phyloP scores from a whole-genome alignment of 2,888 invertebrate species.

The Entomobrya multifasciata region DNA sequence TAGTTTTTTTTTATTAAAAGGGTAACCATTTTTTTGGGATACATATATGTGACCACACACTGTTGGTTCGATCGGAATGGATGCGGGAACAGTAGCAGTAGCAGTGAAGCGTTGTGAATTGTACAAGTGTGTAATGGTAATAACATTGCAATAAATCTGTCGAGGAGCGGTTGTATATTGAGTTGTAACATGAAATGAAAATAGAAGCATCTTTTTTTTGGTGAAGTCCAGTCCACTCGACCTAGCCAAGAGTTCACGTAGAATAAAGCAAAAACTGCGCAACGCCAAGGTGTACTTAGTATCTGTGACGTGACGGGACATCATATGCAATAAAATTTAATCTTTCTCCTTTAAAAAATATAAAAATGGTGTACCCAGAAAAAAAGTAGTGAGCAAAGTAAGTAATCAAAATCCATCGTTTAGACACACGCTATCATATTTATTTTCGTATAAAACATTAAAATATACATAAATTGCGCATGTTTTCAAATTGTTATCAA shows the following conservation, averaged over 20 bases:
- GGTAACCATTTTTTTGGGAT: neutral
- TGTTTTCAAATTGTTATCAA: too few relatives aligned
- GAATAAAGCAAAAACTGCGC: too few relatives aligned
- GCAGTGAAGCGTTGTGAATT: neutral
- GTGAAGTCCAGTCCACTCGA: neutral
- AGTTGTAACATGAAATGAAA: neutral
- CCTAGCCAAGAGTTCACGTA: too few relatives aligned
- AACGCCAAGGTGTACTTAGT: too few relatives aligned
- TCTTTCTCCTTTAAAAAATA: too few relatives aligned
- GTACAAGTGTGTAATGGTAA: constrained; percentile 37
- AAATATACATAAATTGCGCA: too few relatives aligned
- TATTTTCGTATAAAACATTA: too few relatives aligned
- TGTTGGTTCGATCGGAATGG: constrained; percentile 25
- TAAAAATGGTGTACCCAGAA: too few relatives aligned
- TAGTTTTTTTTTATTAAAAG: neutral
- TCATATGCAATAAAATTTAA: too few relatives aligned
- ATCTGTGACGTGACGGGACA: neutral
- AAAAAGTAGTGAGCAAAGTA: too few relatives aligned
- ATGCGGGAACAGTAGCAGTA: neutral
- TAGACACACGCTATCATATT: too few relatives aligned
- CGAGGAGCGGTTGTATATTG: neutral
- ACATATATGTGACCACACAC: constrained; percentile 42
- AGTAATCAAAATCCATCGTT: too few relatives aligned
- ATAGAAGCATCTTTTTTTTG: neutral
- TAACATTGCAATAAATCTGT: constrained; percentile 51